Evolutionary conservation across 2,797 vertebrate species (phyloP), one percentile per base, ranked within the genome.

Genomic region (Centroberyx gerrardi): DNA sequence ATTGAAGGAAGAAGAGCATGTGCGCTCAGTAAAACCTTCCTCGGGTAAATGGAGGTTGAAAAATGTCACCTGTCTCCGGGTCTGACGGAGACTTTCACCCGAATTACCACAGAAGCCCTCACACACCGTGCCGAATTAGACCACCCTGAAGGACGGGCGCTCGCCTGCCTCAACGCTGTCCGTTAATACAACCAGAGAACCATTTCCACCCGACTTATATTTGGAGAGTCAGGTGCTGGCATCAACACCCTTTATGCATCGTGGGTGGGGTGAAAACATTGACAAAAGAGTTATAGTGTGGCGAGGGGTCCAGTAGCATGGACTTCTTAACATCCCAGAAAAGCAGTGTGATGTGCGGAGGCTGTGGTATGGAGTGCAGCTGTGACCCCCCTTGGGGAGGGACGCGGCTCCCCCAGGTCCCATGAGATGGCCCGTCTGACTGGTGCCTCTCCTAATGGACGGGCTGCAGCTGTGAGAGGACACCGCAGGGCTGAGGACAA

Each of bases 121-220:
- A 44, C 56, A 84, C 68, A 42, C 77, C 42, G 54, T 72, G 80
- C 78, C 81, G 5, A 89, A 91, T 88, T 49, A 74, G 92, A 90
- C 92, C 91, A 92, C 92, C 93, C 86, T 80, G 87, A 53, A 66
- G 70, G 71, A 78, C 14, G 29, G 69, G 55, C 56, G 53, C 56
- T 64, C 27, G 15, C 67, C 76, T 55, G 62, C 77, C 22, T 52
- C 33, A 17, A 29, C 52, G 49, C 68, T 22, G 59, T 68, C 70
- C 15, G 36, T 70, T 75, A 68, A 80, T 70, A 53, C 60, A 60
- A 68, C 62, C 17, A 59, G 29, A 69, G 44, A 28, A 14, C 86
- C 67, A 31, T 68, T 82, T 90, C 74, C 82, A 76, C 74, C 62
- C 59, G 29, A 8, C 65, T 68, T 40, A 33, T 38, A 81, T 70